A percentile compares a stretch with the other conserved stretches of the same genome.
phyloP scores from a whole-genome alignment of 2,888 invertebrate species.

The Tipula vernalis region DNA sequence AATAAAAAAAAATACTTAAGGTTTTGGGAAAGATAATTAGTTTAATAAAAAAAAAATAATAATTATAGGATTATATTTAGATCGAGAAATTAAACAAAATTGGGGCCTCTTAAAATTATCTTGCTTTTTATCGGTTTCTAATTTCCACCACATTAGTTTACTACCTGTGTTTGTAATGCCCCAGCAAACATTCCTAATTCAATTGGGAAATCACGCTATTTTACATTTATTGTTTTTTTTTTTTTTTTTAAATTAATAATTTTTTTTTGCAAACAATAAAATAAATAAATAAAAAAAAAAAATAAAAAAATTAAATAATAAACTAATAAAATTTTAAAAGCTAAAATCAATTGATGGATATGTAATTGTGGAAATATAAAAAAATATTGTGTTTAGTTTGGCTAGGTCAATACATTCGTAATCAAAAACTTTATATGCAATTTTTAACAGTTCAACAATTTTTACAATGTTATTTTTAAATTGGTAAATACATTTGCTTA shows the following conservation, averaged over 20 bases:
- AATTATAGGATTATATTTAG: neutral
- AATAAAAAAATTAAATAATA: neutral
- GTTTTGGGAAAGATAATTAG: neutral
- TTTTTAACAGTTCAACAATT: too few species aligned
- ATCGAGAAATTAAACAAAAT: neutral
- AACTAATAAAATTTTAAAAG: neutral
- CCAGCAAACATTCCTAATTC: slow-evolving; percentile 65
- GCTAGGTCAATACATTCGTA: neutral
- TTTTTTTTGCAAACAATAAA: neutral
- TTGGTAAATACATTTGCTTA: neutral
- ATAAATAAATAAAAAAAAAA: neutral
- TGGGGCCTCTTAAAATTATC: neutral
- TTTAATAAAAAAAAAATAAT: neutral
- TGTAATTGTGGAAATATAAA: neutral
- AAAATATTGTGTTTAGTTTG: neutral
- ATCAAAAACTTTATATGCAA: neutral
- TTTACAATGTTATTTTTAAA: neutral
- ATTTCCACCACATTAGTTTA: slow-evolving; percentile 11
- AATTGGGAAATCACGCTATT: slow-evolving; percentile 55
- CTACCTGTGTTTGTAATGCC: slow-evolving; percentile 49
- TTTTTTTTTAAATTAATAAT: neutral
- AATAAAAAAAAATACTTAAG: neutral
- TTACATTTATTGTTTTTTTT: neutral
- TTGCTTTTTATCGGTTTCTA: neutral
- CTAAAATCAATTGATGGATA: neutral